Base-by-base conservation (phyloP, 2,113 vertebrate species). In the Sylvietta virens region DNA sequence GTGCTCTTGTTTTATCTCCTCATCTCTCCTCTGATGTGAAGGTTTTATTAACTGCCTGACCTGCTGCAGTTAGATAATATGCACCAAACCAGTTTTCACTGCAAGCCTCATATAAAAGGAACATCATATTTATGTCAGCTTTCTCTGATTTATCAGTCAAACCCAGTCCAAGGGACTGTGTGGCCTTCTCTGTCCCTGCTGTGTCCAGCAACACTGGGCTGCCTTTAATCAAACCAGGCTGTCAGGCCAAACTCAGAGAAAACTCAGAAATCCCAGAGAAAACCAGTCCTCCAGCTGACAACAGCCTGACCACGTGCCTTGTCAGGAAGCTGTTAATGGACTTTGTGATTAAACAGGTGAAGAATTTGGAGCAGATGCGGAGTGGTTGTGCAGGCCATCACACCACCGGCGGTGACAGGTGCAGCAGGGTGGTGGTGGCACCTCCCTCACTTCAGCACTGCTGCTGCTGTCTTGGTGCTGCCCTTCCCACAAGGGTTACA, bases 321-420 rank as follows among this genome's bases (percentile, higher is more conserved):
- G 26, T 56, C 39, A 53, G 54, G 56, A 92, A 66, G 7, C 26
- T 67, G 81, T 39, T 64, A 48, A 81, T 22, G 23, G 48, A 27
- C 39, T 89, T 13, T 15, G 15, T 37, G 82, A 56, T 56, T 44
- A 47, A 62, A 62, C 80, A 37, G 44, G 35, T 44, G 33, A 67
- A 42, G 70, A 67, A 30, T 94, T 56, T 81, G 64, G 45, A 64
- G 51, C 19, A 77, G 40, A 26, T 22, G 33, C 1, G 4, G 10
- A 56, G 40, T 24, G 16, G 22, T 10, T 37, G 53, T 10, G 33
- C 23, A 47, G 73, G 23, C 26, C 3, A 12, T 30, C 31, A 40
- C 4, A 56, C 7, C 17, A 14, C 10, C 44, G 40, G 22, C 1
- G 1, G 13, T 2, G 24, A 6, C 24, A 7, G 31, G 35, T 26